Base-by-base conservation (phyloP, 2,797 vertebrate genomes). In the Sebastes glaucus region DNA sequence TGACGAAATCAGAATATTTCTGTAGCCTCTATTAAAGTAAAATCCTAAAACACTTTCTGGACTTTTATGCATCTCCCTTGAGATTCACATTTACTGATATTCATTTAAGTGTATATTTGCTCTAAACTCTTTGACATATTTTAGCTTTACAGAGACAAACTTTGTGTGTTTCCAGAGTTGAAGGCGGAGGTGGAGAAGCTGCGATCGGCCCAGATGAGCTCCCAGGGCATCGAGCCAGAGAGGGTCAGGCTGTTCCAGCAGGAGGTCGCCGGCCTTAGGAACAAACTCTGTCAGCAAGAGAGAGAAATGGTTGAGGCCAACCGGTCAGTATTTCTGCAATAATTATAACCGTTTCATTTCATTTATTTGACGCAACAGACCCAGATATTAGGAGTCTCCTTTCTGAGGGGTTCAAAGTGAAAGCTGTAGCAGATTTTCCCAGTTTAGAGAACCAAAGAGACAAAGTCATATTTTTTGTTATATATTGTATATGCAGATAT, bases 141-240 rank as follows among this genome's bases (percentile, higher is more conserved):
- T 65, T 9, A 57, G 7, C 18, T 59, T 11, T 46, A 27, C 23
- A 8, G 25, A 80, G 46, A 61, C 10, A 71, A 78, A 71, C 1
- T 30, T 28, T 42, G 25, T 78, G 68, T 75, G 35, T 82, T 79
- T 83, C 73, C 28, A 99, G 99, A 99, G 75, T 78, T 99, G 85
- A 99, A 99, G 93, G 96, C 96, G 49, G 99, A 99, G 95, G 98
- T 99, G 86, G 98, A 99, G 86, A 99, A 98, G 88, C 93, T 99
- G 81, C 97, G 96, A 80, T 94, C 97, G 0, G 97, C 97, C 78
- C 98, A 98, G 89, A 97, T 93, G 91, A 98, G 93, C 46, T 90
- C 93, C 60, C 94, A 91, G 76, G 97, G 96, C 56, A 82, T 96
- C 10, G 96, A 98, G 74, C 97, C 97, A 9, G 96, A 98, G 75